Evolutionary conservation across 2,797 vertebrate genomes (phyloP), one percentile per base, ranked within the genome.

Genomic region (Crocodylus rhombifer): DNA sequence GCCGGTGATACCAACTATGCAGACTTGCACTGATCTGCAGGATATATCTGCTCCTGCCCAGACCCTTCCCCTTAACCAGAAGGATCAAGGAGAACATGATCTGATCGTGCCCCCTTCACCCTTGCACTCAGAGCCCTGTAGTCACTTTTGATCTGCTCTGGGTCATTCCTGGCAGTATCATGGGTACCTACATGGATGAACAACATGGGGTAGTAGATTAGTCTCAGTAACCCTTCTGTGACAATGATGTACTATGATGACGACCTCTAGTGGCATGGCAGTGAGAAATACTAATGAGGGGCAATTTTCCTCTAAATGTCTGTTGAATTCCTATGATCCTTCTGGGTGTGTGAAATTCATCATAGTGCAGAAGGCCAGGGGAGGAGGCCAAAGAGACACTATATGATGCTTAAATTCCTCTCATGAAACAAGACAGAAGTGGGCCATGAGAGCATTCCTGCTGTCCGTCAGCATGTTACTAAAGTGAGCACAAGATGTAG

Each of bases 311-410:
- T 71, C 36, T 42, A 13, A 14, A 15, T 71, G 21, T 21, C 7
- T 84, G 61, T 10, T 82, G 7, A 87, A 71, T 25, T 56, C 82
- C 18, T 77, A 23, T 5, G 21, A 81, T n/a, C 14, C 1, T n/a
- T 82, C 1, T 9, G 28, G 0, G 0, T 25, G 12, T 18, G 26
- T 76, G 28, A 89, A 84, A 14, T 74, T 86, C 26, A 56, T 6
- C 9, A 14, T 61, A 42, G 28, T 65, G 25, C 5, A 4, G 1
- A 4, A 55, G 56, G 36, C 82, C 42, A 23, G 42, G 42, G 42
- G 9, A 51, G 42, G 42, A 51, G 42, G 42, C 42, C 30, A 58
- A 26, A 6, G 28, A 6, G 28, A 23, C 69, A 51, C 69, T 25
- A 42, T 13, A 28, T 36, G 14, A 14, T 80, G 17, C 3, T 82